These are phyloP conservation scores for Drosophila chauvacae DNA, from an alignment of 1,140 invertebrate species.

Conservation along the genomic window DNA sequence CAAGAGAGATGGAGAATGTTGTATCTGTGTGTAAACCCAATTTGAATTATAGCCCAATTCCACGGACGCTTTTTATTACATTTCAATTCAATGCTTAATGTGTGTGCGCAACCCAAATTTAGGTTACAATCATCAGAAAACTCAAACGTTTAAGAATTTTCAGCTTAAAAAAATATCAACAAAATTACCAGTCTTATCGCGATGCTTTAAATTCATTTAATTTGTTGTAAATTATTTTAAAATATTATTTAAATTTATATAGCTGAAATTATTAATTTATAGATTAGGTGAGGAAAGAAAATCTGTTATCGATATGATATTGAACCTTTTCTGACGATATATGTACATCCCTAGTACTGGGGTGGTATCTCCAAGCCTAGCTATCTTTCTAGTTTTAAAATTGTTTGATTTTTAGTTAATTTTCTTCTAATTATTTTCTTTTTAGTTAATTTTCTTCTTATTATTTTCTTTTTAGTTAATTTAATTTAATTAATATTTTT, in stretches of 20 bases:
- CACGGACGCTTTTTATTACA: not conserved
- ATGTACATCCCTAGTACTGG: not conserved
- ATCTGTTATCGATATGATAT: too few species aligned
- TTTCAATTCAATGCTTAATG: not conserved
- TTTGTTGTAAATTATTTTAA: not conserved
- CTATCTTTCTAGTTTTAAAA: not conserved
- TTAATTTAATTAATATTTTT: not conserved
- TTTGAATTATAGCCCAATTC: slow-evolving; percentile 25
- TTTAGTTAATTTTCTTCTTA: not conserved
- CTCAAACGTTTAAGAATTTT: not conserved
- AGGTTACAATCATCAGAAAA: too few species aligned
- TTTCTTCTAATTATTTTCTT: not conserved
- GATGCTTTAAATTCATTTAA: not conserved
- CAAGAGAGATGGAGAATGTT: slow-evolving; percentile 22
- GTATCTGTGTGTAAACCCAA: slow-evolving; percentile 39
- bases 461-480: not conserved
- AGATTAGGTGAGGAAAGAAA: too few species aligned
- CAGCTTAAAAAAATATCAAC: not conserved
- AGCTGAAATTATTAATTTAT: too few species aligned
- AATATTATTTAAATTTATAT: too few species aligned
- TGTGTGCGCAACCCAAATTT: not conserved
- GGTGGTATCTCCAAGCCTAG: not conserved
- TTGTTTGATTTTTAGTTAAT: not conserved
- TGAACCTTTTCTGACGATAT: not conserved
- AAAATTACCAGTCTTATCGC: not conserved